Evolutionary conservation across 2,888 invertebrate genomes (phyloP), one percentile per base, ranked within the genome.

Genomic region (Blera fallax): DNA sequence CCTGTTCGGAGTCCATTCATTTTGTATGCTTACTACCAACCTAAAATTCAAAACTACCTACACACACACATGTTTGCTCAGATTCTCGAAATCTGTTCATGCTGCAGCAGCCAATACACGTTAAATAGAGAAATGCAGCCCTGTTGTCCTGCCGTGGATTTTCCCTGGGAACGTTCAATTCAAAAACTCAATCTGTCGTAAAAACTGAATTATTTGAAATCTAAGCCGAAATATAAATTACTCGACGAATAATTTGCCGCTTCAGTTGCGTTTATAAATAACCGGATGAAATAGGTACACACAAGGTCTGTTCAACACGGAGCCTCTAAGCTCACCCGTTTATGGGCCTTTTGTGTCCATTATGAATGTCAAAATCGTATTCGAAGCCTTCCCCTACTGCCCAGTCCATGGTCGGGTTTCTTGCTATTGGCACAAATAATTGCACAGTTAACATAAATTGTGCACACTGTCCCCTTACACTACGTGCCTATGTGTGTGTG

Each of bases 261-360:
- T 79, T 79, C 69, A 64, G 16, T 84, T 84, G 79, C 84, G 69
- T 79, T 84, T 84, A 79, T 84, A 84, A 84, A 79, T 84, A 84
- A 79, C 79, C 73, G 43, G 74, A 79, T 84, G 74, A 79, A 56
- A 73, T 73, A 62, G 58, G 72, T 60, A 69, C 60, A 48, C 73
- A 52, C 43, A 40, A 50, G 14, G 48, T 32, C 21, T 32, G n/a
- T 16, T 3, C 5, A 21, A 3, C 11, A 11, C 24, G 8, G 52
- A 14, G 32, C 5, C 3, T 50, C 5, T 16, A 34, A 32, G 50
- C 14, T 6, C 16, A 29, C 21, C 16, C 16, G 7, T 32, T 40
- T 69, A 64, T 52, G 52, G 60, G 27, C 67, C 62, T 60, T 69
- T 81, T 74, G 67, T 67, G 60, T 69, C 62, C 74, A 76, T 69